Evolutionary conservation across 1,140 invertebrate species (phyloP).

Genomic region (Ips typographus): DNA sequence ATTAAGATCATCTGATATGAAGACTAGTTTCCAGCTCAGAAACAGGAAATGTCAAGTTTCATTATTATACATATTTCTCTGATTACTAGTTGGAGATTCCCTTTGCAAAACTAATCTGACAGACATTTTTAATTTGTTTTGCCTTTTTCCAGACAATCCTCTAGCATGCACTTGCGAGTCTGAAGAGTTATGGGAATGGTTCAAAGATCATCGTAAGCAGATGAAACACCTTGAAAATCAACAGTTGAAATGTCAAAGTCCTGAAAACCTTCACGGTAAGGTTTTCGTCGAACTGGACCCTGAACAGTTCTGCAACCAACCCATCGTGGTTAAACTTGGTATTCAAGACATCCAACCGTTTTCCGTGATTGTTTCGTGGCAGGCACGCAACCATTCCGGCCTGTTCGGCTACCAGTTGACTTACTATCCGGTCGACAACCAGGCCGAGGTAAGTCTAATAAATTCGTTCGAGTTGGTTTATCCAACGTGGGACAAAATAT

Average conservation of each 20-base stretch:
- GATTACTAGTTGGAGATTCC: too few species aligned
- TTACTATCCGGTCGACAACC: constrained; percentile 73
- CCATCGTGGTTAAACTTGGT: constrained; percentile 76
- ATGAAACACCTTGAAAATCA: constrained; percentile 41
- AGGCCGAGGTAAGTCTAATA: constrained; percentile 54
- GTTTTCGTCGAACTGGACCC: constrained; percentile 78
- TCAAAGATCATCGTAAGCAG: constrained; percentile 78
- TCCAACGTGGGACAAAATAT: constrained; percentile 4
- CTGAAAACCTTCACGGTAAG: constrained; percentile 72
- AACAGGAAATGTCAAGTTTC: too few species aligned
- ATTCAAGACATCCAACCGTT: constrained; percentile 87
- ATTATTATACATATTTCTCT: too few species aligned
- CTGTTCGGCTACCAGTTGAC: constrained; percentile 83
- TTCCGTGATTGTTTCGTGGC: constrained; percentile 85
- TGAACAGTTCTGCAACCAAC: constrained; percentile 78
- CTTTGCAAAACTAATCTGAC: too few species aligned
- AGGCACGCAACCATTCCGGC: constrained; percentile 83
- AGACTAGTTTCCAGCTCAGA: too few species aligned
- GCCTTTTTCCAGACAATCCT: constrained; percentile 72
- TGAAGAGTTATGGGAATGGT: constrained; percentile 85
- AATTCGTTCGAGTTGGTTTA: not conserved
- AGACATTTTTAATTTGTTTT: not conserved
- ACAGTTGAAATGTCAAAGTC: constrained; percentile 74
- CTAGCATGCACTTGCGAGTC: constrained; percentile 80
- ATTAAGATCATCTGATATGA: too few species aligned